Evolutionary conservation across 1,140 invertebrate species (phyloP).

Genomic region (Trialeurodes vaporariorum): DNA sequence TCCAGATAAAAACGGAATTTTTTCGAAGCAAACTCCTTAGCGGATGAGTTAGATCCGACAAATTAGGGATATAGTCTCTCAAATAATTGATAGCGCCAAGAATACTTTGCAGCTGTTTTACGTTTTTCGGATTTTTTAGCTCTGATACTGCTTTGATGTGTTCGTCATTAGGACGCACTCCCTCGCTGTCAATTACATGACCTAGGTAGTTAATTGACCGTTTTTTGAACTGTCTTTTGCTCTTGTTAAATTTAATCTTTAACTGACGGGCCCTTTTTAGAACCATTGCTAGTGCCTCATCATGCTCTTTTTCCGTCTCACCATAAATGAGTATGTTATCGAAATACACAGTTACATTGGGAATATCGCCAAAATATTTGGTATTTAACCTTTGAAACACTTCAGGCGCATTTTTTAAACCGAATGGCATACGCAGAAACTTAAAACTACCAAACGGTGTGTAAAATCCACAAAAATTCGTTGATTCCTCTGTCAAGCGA

Average conservation of each 20-base stretch:
- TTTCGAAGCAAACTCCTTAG: conserved; percentile 20
- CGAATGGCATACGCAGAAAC: conserved; percentile 29
- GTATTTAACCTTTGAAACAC: conserved; percentile 29
- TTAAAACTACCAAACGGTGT: conserved; percentile 27
- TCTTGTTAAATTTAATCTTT: conserved; percentile 29
- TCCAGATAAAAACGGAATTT: conserved; percentile 19
- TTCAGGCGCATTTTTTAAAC: conserved; percentile 26
- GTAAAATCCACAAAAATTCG: conserved; percentile 12
- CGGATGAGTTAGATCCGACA: conserved; percentile 16
- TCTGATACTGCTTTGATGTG: conserved; percentile 32
- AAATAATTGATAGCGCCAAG: conserved; percentile 32
- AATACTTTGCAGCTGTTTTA: conserved; percentile 28
- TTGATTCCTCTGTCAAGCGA: conserved; percentile 16
- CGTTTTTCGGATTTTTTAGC: conserved; percentile 25
- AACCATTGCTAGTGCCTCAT: conserved; percentile 8
- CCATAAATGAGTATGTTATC: conserved; percentile 8
- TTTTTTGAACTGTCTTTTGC: conserved; percentile 27
- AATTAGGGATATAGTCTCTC: conserved; percentile 22
- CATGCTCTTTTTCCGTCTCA: conserved; percentile 12
- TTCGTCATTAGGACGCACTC: conserved; percentile 28
- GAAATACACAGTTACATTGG: conserved; percentile 27
- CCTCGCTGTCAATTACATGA: conserved; percentile 27
- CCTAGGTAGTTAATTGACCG: conserved; percentile 29
- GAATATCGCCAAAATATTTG: conserved; percentile 26
- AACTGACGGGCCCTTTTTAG: conserved; percentile 15